Base-by-base conservation (phyloP, 2,797 vertebrate species). In the Sebastes iracundus region DNA sequence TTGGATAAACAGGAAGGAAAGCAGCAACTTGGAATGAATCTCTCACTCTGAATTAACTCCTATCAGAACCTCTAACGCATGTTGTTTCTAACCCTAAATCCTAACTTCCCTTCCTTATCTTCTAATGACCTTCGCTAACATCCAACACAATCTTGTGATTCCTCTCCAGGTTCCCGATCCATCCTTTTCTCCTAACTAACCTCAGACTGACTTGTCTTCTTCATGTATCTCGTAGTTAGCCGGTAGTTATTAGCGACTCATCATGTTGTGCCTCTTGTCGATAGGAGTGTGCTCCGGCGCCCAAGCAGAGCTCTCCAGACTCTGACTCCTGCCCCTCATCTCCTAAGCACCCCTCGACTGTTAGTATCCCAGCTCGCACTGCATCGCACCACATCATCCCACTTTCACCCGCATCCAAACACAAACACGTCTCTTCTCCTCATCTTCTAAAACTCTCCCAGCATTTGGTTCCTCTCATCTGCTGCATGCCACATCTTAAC, bases 281-380 rank as follows among this genome's bases (percentile, higher is more conserved):
- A 46, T 90, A 99, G 98, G 98, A 99, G 88, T 96, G 96, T 91
- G 94, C 96, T 93, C 87, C 93, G 81, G 93, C 91, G 94, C 96
- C 96, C 90, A 99, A 97, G 95, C 95, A 94, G 90, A 94, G 90
- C 94, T 96, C 96, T 91, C 95, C 97, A 80, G 97, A 98, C 95
- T 97, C 97, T 87, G 98, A 98, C 75, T 97, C 97, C 78, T 97
- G 97, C 93, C 97, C 97, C 83, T 97, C 97, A 78, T 98, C 98
- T 94, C 97, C 98, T 95, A 98, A 98, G 94, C 97, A 97, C 93
- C 96, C 97, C 86, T 94, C 95, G 65, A 96, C 97, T 87, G 98
- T 99, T 96, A 98, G 97, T 99, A 97, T 94, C 70, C 83, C 88
- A 80, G 80, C 87, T 62, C 52, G 46, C 87, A 84, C 71, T 69